A percentile compares a stretch with the other conserved stretches of the same genome.
phyloP scores from a whole-genome alignment of 1,140 invertebrate species.

The Atta texana region DNA sequence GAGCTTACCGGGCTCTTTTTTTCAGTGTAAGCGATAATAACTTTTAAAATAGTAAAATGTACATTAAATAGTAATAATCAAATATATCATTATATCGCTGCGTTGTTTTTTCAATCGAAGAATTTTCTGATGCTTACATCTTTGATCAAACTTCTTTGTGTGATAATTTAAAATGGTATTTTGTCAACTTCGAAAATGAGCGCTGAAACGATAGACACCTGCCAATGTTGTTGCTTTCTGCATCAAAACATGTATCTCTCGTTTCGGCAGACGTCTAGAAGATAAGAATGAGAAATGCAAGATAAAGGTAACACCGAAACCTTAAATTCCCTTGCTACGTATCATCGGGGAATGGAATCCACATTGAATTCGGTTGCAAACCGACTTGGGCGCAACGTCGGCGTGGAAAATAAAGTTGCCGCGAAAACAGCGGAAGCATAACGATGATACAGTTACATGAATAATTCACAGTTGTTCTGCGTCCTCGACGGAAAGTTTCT shows the following conservation, averaged over 20 bases:
- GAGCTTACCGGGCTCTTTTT: no score
- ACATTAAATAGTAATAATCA: not conserved
- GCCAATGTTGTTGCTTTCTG: conserved; percentile 22
- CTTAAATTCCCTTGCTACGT: conserved; percentile 64
- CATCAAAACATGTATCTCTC: conserved; percentile 31
- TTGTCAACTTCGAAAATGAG: not conserved
- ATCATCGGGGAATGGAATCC: conserved; percentile 73
- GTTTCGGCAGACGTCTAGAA: conserved; percentile 20
- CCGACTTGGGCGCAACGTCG: conserved; percentile 60
- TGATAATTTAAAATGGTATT: conserved; percentile 18
- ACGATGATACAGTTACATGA: conserved; percentile 81
- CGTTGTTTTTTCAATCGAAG: conserved; percentile 4
- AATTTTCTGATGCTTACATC: conserved; percentile 11
- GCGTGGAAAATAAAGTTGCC: conserved; percentile 72
- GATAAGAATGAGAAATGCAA: conserved; percentile 33
- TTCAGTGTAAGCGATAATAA: not conserved
- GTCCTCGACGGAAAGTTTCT: conserved; percentile 59
- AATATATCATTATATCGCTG: not conserved
- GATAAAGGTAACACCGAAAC: conserved; percentile 39
- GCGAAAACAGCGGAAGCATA: conserved; percentile 74
- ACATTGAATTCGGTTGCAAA: conserved; percentile 79
- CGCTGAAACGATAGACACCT: conserved; percentile 20
- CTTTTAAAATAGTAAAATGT: not conserved
- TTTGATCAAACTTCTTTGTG: not conserved
- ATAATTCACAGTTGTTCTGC: conserved; percentile 80